Conservation (phyloP, 2,888 invertebrate genomes). For the Fragum whitleyi region DNA sequence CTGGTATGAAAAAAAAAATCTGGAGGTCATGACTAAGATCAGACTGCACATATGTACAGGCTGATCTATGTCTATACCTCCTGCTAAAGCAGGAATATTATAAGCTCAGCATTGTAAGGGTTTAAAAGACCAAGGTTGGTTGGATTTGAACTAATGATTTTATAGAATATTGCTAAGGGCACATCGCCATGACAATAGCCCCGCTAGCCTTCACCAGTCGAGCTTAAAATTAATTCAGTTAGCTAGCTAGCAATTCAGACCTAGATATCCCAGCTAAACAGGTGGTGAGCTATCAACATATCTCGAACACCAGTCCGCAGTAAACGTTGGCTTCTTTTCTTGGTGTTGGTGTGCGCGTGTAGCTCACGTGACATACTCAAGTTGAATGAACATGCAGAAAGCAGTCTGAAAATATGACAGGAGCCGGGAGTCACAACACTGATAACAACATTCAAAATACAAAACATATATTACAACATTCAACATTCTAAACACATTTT, state of each 20-base stretch:
- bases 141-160: no score
- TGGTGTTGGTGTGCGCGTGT: constrained; percentile 86
- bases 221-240: no score
- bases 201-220: no score
- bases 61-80: no score
- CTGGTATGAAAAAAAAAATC: no score
- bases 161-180: no score
- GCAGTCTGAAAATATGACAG: constrained; percentile 88
- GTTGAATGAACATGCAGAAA: constrained; percentile 98
- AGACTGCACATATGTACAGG: no score
- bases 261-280: constrained; percentile 98
- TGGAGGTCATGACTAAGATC: no score
- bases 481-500: not conserved
- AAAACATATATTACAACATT: constrained; percentile 7
- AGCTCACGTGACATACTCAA: constrained; percentile 98
- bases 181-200: no score
- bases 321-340: constrained; percentile 77
- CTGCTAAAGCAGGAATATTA: no score
- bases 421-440: not conserved
- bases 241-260: not conserved
- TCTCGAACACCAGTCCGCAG: constrained; percentile 91
- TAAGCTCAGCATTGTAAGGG: no score
- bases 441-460: constrained; percentile 11
- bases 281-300: constrained; percentile 99
- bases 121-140: no score